Evolutionary conservation across 2,888 invertebrate genomes (phyloP).

Genomic region (Melinaea marsaeus): DNA sequence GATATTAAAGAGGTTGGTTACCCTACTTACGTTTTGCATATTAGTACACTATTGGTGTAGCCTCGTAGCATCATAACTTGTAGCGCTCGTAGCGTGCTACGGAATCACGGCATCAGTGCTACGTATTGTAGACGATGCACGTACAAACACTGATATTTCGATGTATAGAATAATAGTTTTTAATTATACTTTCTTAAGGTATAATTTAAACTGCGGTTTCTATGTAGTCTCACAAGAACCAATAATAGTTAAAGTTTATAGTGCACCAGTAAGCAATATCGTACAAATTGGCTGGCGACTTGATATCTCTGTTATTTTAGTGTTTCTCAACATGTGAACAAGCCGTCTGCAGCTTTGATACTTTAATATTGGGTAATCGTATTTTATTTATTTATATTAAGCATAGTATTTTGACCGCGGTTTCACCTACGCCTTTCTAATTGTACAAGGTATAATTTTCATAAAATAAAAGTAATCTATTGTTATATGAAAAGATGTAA

Average conservation of each 20-base stretch:
- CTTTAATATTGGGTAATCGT: no score
- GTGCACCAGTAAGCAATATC: conserved; percentile 18
- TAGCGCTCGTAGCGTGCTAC: conserved; percentile 20
- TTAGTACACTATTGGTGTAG: neutral
- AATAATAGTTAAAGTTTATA: conserved; percentile 15
- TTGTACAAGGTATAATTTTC: no score
- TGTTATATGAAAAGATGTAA: no score
- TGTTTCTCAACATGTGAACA: neutral
- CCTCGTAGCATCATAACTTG: conserved; percentile 7
- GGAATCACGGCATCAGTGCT: conserved; percentile 18
- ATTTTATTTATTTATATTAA: no score
- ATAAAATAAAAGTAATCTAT: no score
- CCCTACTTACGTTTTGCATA: neutral
- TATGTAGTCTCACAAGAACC: conserved; percentile 1
- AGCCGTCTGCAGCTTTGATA: no score
- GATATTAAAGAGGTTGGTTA: neutral
- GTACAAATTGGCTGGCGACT: conserved; percentile 22
- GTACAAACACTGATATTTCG: neutral
- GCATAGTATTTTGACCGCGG: no score
- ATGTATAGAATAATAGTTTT: neutral
- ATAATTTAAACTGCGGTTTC: neutral
- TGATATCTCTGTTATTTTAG: conserved; percentile 3
- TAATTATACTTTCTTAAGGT: neutral
- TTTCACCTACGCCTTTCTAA: no score
- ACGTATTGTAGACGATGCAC: conserved; percentile 10